Evolutionary conservation across 2,888 invertebrate genomes (phyloP), one percentile per base, ranked within the genome.

Genomic region (Deilephila elpenor): DNA sequence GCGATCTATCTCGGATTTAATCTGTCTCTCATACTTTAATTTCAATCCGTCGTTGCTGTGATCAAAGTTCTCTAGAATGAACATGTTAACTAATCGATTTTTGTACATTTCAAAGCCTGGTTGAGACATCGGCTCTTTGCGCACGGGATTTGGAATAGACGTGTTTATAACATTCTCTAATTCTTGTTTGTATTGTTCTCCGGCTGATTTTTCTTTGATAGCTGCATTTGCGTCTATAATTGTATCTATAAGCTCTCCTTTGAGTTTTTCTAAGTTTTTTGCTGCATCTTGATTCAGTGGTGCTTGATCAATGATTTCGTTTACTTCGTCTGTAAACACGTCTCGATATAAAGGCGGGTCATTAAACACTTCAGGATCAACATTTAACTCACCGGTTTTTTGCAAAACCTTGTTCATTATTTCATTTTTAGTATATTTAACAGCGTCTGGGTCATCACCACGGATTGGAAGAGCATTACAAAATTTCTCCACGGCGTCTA

Each of bases 51-150:
- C 88, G 74, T 83, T 80, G 2, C 82, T 79, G 71, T 89, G 85
- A 73, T 92, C 92, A 77, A 90, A 91, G 72, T 92, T 91, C 74
- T 91, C 87, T 71, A 92, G 80, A 74, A 92, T 87, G 78, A 91
- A 92, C 77, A 86, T 83, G 29, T 85, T 82, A n/a, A 88, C 84
- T 75, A 91, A 79, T 6, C 85, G 83, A 75, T 83, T 84, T 78
- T 90, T 91, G 71, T 90, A 91, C 70, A 91, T 83, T 79, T 91
- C 87, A 79, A 90, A 91, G 4, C 83, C 88, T 72, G 90, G 89
- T 73, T 88, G 87, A 59, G 82, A 78, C 1, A 74, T 71, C 73
- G 84, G 78, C 6, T 72, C 80, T 56, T 64, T 72, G 8, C 76
- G 78, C 0, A 83, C 64, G 14, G 88, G 86, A 73, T 86, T 80